A percentile compares a stretch with the other conserved stretches of the same genome.
Evolutionary conservation across 2,797 vertebrate genomes (phyloP).

Genomic region (Lutra lutra): DNA sequence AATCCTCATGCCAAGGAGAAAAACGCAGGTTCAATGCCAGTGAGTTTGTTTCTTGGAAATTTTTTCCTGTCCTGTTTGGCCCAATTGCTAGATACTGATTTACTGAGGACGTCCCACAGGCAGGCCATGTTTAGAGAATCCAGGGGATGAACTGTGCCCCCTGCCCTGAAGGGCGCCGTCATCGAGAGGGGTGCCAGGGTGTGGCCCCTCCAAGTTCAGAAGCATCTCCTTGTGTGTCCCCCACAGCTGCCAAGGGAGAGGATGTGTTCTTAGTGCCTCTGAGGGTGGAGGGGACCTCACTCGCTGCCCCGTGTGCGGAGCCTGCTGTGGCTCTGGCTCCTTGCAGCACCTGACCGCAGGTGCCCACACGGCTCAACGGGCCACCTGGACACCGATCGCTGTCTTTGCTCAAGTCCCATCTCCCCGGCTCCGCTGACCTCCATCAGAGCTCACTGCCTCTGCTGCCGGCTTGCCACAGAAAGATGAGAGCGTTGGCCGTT

Average conservation of each 20-base stretch:
- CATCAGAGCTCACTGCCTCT: rapidly evolving
- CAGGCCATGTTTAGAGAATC: rapidly evolving
- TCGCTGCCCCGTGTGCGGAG: rapidly evolving
- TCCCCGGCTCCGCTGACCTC: rapidly evolving
- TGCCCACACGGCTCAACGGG: rapidly evolving
- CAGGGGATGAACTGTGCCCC: neutral
- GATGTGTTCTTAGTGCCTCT: rapidly evolving
- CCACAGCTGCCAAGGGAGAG: rapidly evolving
- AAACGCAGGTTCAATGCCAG: neutral
- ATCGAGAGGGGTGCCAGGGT: rapidly evolving
- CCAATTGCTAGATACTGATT: rapidly evolving
- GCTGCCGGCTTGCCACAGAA: neutral
- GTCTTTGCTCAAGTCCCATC: rapidly evolving
- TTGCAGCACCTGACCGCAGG: rapidly evolving
- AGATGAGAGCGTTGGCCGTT: rapidly evolving
- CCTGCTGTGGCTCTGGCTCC: neutral
- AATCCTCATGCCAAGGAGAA: neutral
- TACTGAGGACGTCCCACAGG: rapidly evolving
- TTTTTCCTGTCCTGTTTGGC: neutral
- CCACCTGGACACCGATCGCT: rapidly evolving
- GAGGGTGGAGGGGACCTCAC: rapidly evolving
- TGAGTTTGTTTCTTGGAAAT: neutral
- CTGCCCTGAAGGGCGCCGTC: neutral
- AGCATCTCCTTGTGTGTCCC: rapidly evolving
- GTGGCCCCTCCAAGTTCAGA: rapidly evolving